A percentile compares a stretch with the other conserved stretches of the same genome.
Conservation (phyloP, 2,888 invertebrate genomes). For the Amiota mariae region DNA sequence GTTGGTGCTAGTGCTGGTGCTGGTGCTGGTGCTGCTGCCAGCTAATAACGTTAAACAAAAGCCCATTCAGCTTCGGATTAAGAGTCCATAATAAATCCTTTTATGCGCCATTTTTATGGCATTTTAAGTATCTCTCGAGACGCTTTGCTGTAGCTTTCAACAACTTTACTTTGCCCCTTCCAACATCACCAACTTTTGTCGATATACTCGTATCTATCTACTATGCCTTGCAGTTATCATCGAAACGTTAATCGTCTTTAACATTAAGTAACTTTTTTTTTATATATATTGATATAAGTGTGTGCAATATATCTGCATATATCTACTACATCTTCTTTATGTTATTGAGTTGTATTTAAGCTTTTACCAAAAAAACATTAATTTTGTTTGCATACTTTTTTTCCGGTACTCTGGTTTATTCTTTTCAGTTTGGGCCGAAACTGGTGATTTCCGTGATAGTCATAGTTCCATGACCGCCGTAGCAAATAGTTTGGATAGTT, state of each 20-base stretch:
- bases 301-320: conserved; percentile 1
- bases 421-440: conserved; percentile 91
- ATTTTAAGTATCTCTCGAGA: conserved; percentile 58
- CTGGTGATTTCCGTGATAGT: conserved; percentile 89
- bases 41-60: conserved; percentile 61
- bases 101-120: conserved; percentile 70
- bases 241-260: too few relatives aligned
- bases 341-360: conserved; percentile 5
- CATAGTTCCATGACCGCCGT: conserved; percentile 81
- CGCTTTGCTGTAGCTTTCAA: conserved; percentile 6
- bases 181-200: too few relatives aligned
- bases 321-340: conserved; percentile 21
- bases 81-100: conserved; percentile 69
- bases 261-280: neutral
- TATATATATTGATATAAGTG: neutral
- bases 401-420: conserved; percentile 66
- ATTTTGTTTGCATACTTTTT: conserved; percentile 56
- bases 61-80: conserved; percentile 54
- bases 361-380: conserved; percentile 64
- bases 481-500: conserved; percentile 78
- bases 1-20: too few relatives aligned
- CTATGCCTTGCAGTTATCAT: too few relatives aligned
- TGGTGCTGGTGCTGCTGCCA: conserved; percentile 8
- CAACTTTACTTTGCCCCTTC: too few relatives aligned
- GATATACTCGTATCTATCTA: too few relatives aligned